phyloP scores from a whole-genome alignment of 1,140 invertebrate species.

The Heliconius melpomene region DNA sequence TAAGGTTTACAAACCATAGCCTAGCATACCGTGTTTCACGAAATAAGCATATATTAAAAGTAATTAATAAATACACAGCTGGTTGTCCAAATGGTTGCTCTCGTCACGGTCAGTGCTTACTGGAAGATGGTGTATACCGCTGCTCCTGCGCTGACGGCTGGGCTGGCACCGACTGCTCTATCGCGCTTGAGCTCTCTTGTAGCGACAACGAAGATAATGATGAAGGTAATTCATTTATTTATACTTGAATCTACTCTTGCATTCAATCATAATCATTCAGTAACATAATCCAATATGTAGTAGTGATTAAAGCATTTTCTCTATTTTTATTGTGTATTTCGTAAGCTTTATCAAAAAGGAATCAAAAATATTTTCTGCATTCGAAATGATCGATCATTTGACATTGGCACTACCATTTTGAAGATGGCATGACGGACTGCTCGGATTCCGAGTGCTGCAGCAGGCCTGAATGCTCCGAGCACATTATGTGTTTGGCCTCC shows the following conservation, averaged over 20 bases:
- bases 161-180: conserved; percentile 95
- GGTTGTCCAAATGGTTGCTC: conserved; percentile 97
- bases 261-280: background rate
- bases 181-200: conserved; percentile 95
- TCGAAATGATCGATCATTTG: conserved; percentile 44
- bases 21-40: background rate
- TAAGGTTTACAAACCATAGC: no score
- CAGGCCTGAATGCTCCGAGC: conserved; percentile 90
- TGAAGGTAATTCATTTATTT: conserved; percentile 86
- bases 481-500: conserved; percentile 96
- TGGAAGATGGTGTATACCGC: conserved; percentile 92
- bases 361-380: conserved; percentile 11
- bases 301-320: background rate
- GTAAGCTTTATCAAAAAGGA: background rate
- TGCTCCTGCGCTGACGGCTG: conserved; percentile 95
- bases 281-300: background rate
- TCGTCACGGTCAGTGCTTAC: conserved; percentile 93
- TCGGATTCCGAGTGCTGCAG: conserved; percentile 98
- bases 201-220: conserved; percentile 98
- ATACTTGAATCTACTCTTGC: background rate
- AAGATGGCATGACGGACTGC: conserved; percentile 98
- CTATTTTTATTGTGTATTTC: background rate
- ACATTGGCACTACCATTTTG: conserved; percentile 70
- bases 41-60: background rate
- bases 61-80: conserved; percentile 82